A percentile compares a stretch with the other conserved stretches of the same genome.
phyloP scores from a whole-genome alignment of 2,888 invertebrate species.

The Stramonita haemastoma region DNA sequence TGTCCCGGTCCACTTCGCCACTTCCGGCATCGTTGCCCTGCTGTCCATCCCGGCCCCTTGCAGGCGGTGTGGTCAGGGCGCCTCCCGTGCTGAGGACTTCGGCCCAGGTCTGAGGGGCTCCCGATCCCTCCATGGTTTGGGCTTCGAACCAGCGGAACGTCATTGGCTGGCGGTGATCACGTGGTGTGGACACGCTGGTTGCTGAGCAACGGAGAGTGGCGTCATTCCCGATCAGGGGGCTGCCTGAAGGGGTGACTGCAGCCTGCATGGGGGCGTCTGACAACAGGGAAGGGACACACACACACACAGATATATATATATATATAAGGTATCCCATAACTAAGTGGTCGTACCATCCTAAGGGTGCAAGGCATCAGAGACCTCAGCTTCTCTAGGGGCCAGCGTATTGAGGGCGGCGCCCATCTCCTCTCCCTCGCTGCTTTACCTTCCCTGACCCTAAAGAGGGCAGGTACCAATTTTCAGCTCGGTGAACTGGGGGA shows the following conservation, averaged over 20 bases:
- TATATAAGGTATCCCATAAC: too few relatives aligned
- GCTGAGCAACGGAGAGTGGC: slow-evolving; percentile 31
- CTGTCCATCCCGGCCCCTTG: neutral
- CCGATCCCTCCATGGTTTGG: neutral
- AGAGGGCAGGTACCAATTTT: too few relatives aligned
- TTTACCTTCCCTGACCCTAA: too few relatives aligned
- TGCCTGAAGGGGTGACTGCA: neutral
- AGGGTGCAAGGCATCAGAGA: too few relatives aligned
- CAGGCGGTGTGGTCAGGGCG: too few relatives aligned
- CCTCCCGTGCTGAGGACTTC: too few relatives aligned
- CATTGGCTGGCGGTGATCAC: slow-evolving; percentile 33
- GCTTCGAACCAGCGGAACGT: slow-evolving; percentile 31
- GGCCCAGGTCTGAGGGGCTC: neutral
- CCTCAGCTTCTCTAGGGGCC: too few relatives aligned
- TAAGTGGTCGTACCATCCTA: too few relatives aligned
- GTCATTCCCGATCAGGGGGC: neutral
- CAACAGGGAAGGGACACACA: neutral
- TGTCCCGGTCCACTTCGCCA: neutral
- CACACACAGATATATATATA: too few relatives aligned
- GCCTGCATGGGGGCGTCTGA: slow-evolving; percentile 18
- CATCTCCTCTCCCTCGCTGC: too few relatives aligned
- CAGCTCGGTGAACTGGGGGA: too few relatives aligned
- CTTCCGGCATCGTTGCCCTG: neutral
- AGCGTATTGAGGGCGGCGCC: too few relatives aligned
- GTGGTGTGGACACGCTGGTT: slow-evolving; percentile 18